Evolutionary conservation across 2,888 invertebrate species (phyloP), one percentile per base, ranked within the genome.

Genomic region (Clostera curtula): DNA sequence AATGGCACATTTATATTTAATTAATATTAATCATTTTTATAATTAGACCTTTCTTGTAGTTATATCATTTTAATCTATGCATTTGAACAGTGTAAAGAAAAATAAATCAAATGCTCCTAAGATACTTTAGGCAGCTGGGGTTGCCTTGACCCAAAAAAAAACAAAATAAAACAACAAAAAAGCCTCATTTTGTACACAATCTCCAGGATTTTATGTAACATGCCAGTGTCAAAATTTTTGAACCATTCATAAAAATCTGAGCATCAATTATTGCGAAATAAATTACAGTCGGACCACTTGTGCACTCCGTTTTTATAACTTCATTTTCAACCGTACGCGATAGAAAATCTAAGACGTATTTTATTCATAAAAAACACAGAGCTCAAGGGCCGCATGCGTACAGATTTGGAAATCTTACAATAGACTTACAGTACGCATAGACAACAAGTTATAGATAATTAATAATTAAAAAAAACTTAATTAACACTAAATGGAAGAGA

Each of bases 1-100:
- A 83, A 85, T 84, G 85, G 84, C 84, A 85, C 84, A 83, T 84
- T 82, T 82, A 82, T 82, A 79, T 80, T 84, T 84, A 83, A 85
- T 84, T 84, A 84, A 74, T 72, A 84, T 82, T 82, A 83, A 82
- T 74, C 76, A 77, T 80, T 82, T 82, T 83, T 77, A 82, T 82
- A 79, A 77, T 83, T 75, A 82, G 72, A 82, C 72, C 75, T 80
- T 80, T 77, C 69, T 75, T 73, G 75, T 80, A 71, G 72, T 72
- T 68, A 73, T 69, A 60, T 54, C 48, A 60, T 65, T 68, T 72
- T 69, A 76, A 60, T 70, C 71, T 79, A 77, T 76, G 71, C 72
- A 70, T 73, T 69, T 71, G 74, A 77, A 73, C 67, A 63, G 67
- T 54, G 56, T 45, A 52, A 42, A 43, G 50, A 54, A 58, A 49